Base-by-base conservation (phyloP, 1,140 invertebrate species). In the Caerostris darwini region DNA sequence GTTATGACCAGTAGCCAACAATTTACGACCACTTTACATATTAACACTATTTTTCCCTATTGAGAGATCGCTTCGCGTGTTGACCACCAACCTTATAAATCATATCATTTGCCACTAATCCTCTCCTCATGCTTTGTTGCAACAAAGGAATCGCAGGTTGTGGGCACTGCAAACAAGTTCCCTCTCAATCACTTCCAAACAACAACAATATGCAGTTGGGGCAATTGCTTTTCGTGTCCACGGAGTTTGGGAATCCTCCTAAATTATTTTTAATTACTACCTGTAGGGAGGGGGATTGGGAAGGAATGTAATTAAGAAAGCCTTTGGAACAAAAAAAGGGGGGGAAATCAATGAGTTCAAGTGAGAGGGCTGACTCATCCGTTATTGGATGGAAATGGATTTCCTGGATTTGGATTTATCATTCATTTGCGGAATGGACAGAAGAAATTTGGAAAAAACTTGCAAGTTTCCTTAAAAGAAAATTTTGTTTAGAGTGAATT, bases 221-320 rank as follows among this genome's bases (percentile, higher is more conserved):
- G 71, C 71, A 77, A 77, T 77, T 77, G 71, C 19, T 34, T 34
- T 77, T 77, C 71, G 71, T 77, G 71, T 19, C 34, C 71, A 77
- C 53, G 71, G 50, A 77, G 34, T 53, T 77, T 12, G 10, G 34
- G 34, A 34, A 53, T 53, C 19, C 71, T 34, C 71, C 71, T 77
- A 77, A 77, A 77, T 77, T 77, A 77, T 53, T 77, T 77, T 50
- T 77, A 77, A 77, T 77, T 77, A 77, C 71, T 53, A 53, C 69
- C 69, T 77, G 69, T 77, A 50, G n/a, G n/a, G n/a, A 12, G 69
- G 69, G 12, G 34, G 50, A 77, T n/a, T n/a, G n/a, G n/a, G 59
- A 61, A 14, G 34, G 71, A 77, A 77, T 77, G 71, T 77, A 77
- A 77, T 77, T 77, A 77, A 77, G 10, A 50, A 53, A 12, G 12